A percentile compares a stretch with the other conserved stretches of the same genome.
These are phyloP conservation scores for Atrina japonica DNA, from an alignment of 2,888 invertebrate genomes.

Conservation along the genomic window DNA sequence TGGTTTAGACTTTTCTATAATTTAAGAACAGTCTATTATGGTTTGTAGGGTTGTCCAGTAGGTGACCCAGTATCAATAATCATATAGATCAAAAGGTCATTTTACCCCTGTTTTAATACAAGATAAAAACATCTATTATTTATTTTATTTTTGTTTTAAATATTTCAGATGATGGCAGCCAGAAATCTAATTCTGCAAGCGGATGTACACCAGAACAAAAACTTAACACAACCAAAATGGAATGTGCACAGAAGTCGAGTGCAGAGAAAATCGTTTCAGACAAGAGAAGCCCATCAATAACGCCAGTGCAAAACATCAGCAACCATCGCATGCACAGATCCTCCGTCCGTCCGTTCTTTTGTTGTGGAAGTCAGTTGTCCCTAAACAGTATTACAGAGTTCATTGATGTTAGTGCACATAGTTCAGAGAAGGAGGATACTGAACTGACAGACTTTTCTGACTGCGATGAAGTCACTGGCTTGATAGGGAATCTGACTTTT, in stretches of 20 bases:
- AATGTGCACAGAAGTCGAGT: background rate
- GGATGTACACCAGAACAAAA: no score
- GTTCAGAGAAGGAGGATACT: constrained; percentile 27
- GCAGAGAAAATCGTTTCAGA: constrained; percentile 7
- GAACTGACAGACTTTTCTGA: constrained; percentile 38
- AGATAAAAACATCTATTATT: no score
- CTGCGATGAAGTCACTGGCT: constrained; percentile 36
- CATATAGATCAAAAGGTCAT: no score
- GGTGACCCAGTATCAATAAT: no score
- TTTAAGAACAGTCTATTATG: no score
- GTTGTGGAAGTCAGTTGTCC: constrained; percentile 75
- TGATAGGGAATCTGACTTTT: constrained; percentile 27
- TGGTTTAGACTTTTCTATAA: no score
- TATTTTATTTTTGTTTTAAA: no score
- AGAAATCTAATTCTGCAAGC: no score
- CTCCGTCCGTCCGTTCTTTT: constrained; percentile 73
- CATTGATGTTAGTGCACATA: constrained; percentile 25
- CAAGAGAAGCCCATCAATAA: background rate
- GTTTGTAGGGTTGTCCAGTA: no score
- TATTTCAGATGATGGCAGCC: no score
- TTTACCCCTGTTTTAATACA: no score
- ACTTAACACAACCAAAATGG: no score
- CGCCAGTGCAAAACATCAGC: constrained; percentile 21
- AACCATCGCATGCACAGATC: constrained; percentile 65
- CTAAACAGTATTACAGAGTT: constrained; percentile 65